phyloP scores from a whole-genome alignment of 2,888 invertebrate species.

The Cremastinae sp. region DNA sequence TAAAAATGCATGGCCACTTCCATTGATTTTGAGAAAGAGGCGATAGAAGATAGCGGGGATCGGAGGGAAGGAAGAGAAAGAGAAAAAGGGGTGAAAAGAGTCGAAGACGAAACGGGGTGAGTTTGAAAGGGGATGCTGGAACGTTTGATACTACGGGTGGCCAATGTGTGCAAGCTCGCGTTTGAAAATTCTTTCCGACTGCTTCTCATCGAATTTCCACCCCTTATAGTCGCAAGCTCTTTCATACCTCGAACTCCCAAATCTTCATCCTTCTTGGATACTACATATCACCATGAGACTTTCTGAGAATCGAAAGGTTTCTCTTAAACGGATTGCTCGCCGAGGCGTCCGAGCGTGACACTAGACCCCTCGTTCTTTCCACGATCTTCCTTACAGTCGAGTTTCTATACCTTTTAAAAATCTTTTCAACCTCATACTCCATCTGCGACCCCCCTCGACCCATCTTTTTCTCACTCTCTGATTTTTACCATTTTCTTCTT shows the following conservation, averaged over 20 bases:
- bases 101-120: neutral
- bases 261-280: neutral
- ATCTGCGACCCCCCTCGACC: constrained; percentile 35
- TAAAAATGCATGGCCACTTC: constrained; percentile 55
- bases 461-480: constrained; percentile 37
- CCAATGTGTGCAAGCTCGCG: constrained; percentile 40
- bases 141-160: constrained; percentile 48
- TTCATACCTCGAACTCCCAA: neutral
- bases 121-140: constrained; percentile 22
- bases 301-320: constrained; percentile 61
- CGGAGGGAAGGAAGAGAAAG: constrained; percentile 4
- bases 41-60: neutral
- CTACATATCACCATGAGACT: constrained; percentile 46
- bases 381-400: neutral
- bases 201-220: constrained; percentile 46
- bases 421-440: constrained; percentile 50
- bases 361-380: constrained; percentile 9
- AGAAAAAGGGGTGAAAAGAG: neutral
- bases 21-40: constrained; percentile 13
- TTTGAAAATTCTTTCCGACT: constrained; percentile 47
- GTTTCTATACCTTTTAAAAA: constrained; percentile 37
- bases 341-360: constrained; percentile 62
- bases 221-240: neutral
- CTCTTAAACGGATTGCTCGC: constrained; percentile 67
- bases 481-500: constrained; percentile 9